These are phyloP conservation scores for Phragmatobia fuliginosa DNA, from an alignment of 2,888 invertebrate species.

Conservation along the genomic window DNA sequence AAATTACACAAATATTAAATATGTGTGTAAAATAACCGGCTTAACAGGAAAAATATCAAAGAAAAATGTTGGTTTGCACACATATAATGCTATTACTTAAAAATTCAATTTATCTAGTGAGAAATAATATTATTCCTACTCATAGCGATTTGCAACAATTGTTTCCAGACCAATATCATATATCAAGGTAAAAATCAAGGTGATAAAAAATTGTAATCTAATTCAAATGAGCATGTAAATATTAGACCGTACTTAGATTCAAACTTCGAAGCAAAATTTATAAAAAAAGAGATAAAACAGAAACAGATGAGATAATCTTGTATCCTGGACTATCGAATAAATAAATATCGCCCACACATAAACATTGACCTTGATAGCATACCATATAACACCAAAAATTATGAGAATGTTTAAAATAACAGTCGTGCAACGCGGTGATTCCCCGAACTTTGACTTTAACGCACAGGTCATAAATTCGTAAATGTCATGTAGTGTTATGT, in stretches of 20 bases:
- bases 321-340: not conserved
- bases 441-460: not conserved
- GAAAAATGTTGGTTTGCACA: not conserved
- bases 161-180: not conserved
- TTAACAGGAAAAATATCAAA: slow-evolving; percentile 1
- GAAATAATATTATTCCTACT: not conserved
- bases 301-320: not conserved
- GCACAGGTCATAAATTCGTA: not conserved
- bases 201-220: too few species aligned
- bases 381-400: not conserved
- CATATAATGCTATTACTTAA: not conserved
- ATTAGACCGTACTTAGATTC: too few species aligned
- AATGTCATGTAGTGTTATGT: too few species aligned
- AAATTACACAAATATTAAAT: not conserved
- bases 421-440: not conserved
- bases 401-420: not conserved
- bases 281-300: not conserved
- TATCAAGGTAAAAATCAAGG: too few species aligned
- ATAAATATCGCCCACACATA: not conserved
- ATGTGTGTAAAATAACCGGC: not conserved
- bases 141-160: not conserved
- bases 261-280: too few species aligned
- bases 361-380: not conserved
- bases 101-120: not conserved
- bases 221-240: too few species aligned